A percentile compares a stretch with the other conserved stretches of the same genome.
These are phyloP conservation scores for Sander vitreus DNA, from an alignment of 2,113 vertebrate species.

Conservation along the genomic window DNA sequence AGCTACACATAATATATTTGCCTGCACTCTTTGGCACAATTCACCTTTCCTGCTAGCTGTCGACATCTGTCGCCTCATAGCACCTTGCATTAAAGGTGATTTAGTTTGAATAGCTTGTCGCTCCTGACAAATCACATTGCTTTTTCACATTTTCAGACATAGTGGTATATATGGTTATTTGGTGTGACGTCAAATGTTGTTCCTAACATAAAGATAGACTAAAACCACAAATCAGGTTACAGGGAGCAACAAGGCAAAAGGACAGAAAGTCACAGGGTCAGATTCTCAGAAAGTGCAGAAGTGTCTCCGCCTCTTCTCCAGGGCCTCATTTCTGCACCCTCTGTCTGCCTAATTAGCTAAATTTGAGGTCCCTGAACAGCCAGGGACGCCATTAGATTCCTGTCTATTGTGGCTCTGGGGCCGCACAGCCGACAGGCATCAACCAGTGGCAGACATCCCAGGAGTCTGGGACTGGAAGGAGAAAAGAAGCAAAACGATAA, in stretches of 20 bases:
- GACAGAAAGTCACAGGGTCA: constrained; percentile 19
- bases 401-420: constrained; percentile 72
- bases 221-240: constrained; percentile 13
- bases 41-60: constrained; percentile 14
- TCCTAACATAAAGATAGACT: neutral
- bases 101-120: neutral
- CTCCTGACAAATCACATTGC: constrained; percentile 8
- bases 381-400: constrained; percentile 72
- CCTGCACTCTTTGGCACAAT: neutral
- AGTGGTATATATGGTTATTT: neutral
- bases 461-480: neutral
- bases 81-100: constrained; percentile 16
- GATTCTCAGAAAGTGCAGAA: constrained; percentile 33
- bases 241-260: constrained; percentile 33
- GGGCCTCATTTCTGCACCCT: constrained; percentile 59
- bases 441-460: constrained; percentile 51
- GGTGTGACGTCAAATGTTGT: neutral
- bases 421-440: constrained; percentile 50
- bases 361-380: constrained; percentile 69
- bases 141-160: constrained; percentile 5
- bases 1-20: neutral
- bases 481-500: constrained; percentile 4
- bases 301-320: constrained; percentile 38
- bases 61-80: constrained; percentile 22
- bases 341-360: constrained; percentile 78